These are phyloP conservation scores for Clitarchus hookeri DNA, from an alignment of 2,888 invertebrate species.

Conservation along the genomic window DNA sequence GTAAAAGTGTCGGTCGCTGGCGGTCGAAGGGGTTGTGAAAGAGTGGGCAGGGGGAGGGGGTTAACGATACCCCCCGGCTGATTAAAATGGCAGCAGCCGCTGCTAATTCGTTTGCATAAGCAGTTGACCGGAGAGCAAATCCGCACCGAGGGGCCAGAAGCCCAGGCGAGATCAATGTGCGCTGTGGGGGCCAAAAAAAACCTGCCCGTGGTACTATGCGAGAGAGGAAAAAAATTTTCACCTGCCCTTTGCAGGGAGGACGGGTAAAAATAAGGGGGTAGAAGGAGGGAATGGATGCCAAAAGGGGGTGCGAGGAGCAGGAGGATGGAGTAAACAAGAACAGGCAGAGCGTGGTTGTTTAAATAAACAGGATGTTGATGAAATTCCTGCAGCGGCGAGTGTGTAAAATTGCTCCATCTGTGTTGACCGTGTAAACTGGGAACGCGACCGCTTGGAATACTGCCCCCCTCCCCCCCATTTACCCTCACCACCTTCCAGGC, in stretches of 20 bases:
- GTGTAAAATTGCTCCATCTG: slow-evolving; percentile 14
- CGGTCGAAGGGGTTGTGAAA: background rate
- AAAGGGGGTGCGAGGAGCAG: background rate
- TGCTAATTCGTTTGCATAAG: slow-evolving; percentile 34
- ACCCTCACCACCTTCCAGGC: background rate
- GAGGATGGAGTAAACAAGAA: background rate
- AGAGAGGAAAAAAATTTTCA: background rate
- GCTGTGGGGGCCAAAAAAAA: background rate
- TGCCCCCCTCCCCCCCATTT: background rate
- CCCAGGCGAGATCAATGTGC: slow-evolving; percentile 6
- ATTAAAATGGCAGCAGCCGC: slow-evolving; percentile 20
- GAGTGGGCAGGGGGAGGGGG: background rate
- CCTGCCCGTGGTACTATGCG: background rate
- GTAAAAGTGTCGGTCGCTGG: slow-evolving; percentile 55
- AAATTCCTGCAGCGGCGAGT: slow-evolving; percentile 14
- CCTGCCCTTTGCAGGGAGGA: background rate
- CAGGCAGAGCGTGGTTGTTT: background rate
- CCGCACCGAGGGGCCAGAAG: background rate
- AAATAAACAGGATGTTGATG: slow-evolving; percentile 14
- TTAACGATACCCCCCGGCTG: background rate
- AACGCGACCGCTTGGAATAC: slow-evolving; percentile 2
- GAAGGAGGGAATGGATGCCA: background rate
- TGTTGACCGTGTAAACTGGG: slow-evolving; percentile 14
- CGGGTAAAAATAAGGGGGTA: too few species aligned
- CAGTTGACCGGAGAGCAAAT: slow-evolving; percentile 21